Conservation (phyloP, 2,797 vertebrate species). For the Coluber constrictor region DNA sequence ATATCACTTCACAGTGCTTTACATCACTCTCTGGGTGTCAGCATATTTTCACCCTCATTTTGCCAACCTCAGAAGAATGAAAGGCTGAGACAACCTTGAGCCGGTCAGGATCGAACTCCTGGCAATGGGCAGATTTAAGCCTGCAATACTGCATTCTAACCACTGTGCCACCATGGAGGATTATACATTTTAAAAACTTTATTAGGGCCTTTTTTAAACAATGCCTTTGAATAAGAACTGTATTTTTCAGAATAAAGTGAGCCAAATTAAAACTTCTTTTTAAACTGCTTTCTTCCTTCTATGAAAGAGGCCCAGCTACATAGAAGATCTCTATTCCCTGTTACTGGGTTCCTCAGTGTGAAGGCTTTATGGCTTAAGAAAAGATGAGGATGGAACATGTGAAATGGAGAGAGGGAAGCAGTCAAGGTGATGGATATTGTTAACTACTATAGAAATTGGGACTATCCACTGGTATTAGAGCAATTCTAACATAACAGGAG, state of each 20-base stretch:
- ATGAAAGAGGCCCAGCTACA: not conserved
- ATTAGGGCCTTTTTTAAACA: not conserved
- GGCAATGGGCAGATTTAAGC: not conserved
- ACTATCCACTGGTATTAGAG: not conserved
- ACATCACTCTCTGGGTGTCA: not conserved
- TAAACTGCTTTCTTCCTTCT: not conserved
- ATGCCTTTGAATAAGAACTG: not conserved
- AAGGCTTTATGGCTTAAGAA: not conserved
- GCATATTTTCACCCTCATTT: not conserved
- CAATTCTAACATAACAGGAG: not conserved
- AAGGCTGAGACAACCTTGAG: not conserved
- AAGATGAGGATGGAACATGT: not conserved
- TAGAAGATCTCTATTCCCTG: not conserved
- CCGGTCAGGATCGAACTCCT: not conserved
- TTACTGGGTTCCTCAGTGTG: not conserved
- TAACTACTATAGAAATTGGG: not conserved
- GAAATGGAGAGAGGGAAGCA: not conserved
- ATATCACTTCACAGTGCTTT: not conserved
- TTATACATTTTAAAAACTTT: not conserved
- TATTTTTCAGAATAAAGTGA: not conserved
- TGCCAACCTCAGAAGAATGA: not conserved
- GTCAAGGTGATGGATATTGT: not conserved
- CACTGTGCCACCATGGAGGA: not conserved
- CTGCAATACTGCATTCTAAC: not conserved
- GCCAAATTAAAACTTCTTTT: not conserved